phyloP scores from a whole-genome alignment of 1,140 invertebrate species.

The Drosophila malerkotliana region DNA sequence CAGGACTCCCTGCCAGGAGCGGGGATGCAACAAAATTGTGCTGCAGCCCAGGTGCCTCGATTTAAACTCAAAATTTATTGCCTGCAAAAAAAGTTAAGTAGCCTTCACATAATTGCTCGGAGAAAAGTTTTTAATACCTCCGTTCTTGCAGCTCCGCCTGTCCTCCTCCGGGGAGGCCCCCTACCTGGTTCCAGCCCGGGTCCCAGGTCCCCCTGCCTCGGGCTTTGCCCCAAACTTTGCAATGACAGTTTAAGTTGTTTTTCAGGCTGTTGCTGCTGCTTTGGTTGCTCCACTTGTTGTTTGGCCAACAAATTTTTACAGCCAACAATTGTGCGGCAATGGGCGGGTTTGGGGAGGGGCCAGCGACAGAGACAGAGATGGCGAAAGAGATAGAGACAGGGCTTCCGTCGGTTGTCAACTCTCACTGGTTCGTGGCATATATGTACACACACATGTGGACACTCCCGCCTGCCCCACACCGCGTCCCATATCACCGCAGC shows the following conservation, averaged over 20 bases:
- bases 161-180: no score
- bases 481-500: constrained; percentile 24
- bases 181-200: background rate
- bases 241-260: constrained; percentile 82
- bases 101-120: constrained; percentile 65
- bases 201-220: background rate
- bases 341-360: background rate
- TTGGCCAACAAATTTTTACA: constrained; percentile 73
- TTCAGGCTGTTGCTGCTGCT: constrained; percentile 48
- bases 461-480: background rate
- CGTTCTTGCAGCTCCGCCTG: constrained; percentile 6
- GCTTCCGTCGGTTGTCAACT: constrained; percentile 51
- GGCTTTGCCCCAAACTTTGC: constrained; percentile 60
- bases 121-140: constrained; percentile 75
- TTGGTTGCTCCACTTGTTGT: constrained; percentile 68
- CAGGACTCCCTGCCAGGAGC: background rate
- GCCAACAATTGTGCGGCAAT: constrained; percentile 28
- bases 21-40: constrained; percentile 50
- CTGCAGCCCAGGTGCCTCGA: constrained; percentile 35
- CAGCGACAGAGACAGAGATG: background rate
- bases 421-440: constrained; percentile 24
- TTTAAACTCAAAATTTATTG: constrained; percentile 59
- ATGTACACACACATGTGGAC: constrained; percentile 14
- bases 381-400: constrained; percentile 8
- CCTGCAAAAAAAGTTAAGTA: constrained; percentile 62